Evolutionary conservation across 2,113 vertebrate species (phyloP), one percentile per base, ranked within the genome.

Genomic region (Upupa epops): DNA sequence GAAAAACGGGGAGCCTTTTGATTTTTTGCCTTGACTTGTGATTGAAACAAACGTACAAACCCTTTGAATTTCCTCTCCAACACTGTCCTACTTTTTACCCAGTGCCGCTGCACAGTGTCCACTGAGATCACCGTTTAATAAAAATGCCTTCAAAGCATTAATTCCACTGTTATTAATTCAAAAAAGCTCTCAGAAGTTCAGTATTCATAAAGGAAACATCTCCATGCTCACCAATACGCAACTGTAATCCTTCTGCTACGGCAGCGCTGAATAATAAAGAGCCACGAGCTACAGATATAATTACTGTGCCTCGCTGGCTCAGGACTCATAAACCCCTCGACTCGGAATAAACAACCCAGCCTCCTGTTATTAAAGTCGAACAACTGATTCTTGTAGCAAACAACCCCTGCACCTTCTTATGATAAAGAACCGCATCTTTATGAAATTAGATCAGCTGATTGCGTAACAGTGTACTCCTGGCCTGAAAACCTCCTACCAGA

Each of bases 141-240:
- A 95, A 89, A 91, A 71, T 70, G 56, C 73, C 86, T 91, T 86
- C 81, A 58, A 89, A 89, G 25, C 81, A 83, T 86, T 94, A 59
- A 71, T 94, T 96, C 58, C 32, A 64, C 66, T 94, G 74, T 83
- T 92, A 84, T 78, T 91, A 90, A 95, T 90, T 92, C 75, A 90
- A 93, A 92, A 90, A 93, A 73, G 59, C 36, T 88, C 52, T 73
- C 59, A 90, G 84, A 71, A 68, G 25, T 90, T 97, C 61, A 70
- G 22, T 77, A 71, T 94, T 97, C 95, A 76, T 94, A 89, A 95
- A 96, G 93, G 81, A 63, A 91, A 93, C 92, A 88, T 88, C 91
- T 95, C 92, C 88, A 86, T 89, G 31, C 81, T 92, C 72, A 68
- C 63, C 86, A 55, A 79, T 68, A 59, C 77, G 56, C 81, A 92